Base-by-base conservation (phyloP, 1,140 invertebrate genomes). In the Lepidotrigona ventralis region DNA sequence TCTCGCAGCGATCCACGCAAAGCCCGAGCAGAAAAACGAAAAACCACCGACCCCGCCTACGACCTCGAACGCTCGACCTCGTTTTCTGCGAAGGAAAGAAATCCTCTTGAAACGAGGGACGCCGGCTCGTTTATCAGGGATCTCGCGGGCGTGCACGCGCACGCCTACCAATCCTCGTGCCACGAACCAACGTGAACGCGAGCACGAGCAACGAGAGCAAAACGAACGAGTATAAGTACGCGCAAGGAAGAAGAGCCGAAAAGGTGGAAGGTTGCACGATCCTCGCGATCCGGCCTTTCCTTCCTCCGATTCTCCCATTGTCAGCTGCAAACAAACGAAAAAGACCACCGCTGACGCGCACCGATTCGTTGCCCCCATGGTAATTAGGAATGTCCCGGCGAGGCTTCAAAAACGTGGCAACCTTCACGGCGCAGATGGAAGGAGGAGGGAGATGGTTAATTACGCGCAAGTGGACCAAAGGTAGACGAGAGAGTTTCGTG, bases 51-150 rank as follows among this genome's bases (percentile, higher is more conserved):
- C 91, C 89, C 91, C 92, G 90, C 91, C 93, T 91, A 93, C 91
- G 76, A 79, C 84, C 84, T 81, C 72, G 73, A 79, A 80, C 85
- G 76, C 70, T 86, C 81, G 82, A 85, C 82, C 89, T 90, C 83
- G 85, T 90, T 89, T 88, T 84, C 86, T 85, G 84, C 86, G 84
- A 86, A 90, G 89, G 88, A 90, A 90, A 90, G 88, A 90, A 90
- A 90, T 92, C 91, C 90, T 90, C 90, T 90, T 84, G 85, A 91
- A 90, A 91, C 91, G 90, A 93, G 91, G 91, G 92, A 92, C 90
- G 90, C 84, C 88, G 74, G 86, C 91, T 93, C 93, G 90, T 93
- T 93, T 93, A 94, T 94, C 93, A 93, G 91, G 89, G 79, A 89
- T 90, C 90, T 87, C 83, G 86, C 87, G 81, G 83, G 86, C 88